phyloP scores from a whole-genome alignment of 2,113 vertebrate genomes.

The Catharus bicknelli region DNA sequence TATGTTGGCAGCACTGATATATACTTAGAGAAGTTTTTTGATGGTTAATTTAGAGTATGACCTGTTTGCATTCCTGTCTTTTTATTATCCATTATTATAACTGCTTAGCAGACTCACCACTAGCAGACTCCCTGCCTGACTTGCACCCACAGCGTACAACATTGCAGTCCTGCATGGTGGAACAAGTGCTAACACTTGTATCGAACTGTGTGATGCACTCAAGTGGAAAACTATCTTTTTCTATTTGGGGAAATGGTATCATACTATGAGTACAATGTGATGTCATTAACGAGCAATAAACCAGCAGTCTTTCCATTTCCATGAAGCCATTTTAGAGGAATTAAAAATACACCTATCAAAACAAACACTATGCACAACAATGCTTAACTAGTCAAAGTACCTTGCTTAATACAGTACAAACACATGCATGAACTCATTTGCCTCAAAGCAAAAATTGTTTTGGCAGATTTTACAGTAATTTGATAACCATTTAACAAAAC shows the following conservation, averaged over 20 bases:
- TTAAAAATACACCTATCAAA: not conserved
- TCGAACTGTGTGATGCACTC: not conserved
- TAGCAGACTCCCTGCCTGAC: not conserved
- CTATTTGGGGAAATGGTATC: not conserved
- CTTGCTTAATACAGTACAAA: not conserved
- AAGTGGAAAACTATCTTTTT: not conserved
- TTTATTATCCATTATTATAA: not conserved
- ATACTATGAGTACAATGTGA: not conserved
- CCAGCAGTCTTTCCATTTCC: not conserved
- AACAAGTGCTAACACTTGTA: not conserved
- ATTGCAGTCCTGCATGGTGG: not conserved
- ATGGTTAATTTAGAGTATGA: not conserved
- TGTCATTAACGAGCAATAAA: not conserved
- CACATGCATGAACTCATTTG: not conserved
- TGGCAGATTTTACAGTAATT: not conserved
- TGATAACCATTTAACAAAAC: not conserved
- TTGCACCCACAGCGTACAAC: not conserved
- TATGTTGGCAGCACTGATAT: not conserved
- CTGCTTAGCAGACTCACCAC: not conserved
- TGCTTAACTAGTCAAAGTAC: not conserved
- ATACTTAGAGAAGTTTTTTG: not conserved
- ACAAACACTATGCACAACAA: not conserved
- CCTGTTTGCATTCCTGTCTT: not conserved
- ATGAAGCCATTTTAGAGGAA: not conserved
- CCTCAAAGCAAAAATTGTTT: not conserved